Base-by-base conservation (phyloP, 2,797 vertebrate species). In the Australoheros facetus region DNA sequence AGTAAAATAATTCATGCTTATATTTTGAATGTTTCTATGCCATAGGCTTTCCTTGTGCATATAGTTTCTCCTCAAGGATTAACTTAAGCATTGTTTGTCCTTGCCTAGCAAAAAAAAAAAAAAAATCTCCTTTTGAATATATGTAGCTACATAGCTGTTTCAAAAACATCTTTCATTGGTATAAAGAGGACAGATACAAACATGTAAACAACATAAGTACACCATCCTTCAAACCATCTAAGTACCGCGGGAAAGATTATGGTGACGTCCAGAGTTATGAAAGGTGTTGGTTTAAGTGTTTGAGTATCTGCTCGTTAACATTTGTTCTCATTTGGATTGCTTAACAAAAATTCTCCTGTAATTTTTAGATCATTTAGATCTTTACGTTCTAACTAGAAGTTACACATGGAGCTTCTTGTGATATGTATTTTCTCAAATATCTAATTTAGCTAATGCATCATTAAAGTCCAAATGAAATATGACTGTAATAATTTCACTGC, bases 361-460 rank as follows among this genome's bases (percentile, higher is more conserved):
- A 56, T 82, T 73, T 76, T 37, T 11, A 66, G 39, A 45, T 66
- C 1, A 66, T 28, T 64, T 17, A 48, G 32, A 78, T 60, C 45
- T 75, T 74, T 16, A 64, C n/a, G 45, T 51, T 69, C 64, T 69
- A n/a, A 48, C 14, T 17, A 48, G 16, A 17, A 69, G 26, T 69
- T 69, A n/a, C 17, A 69, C n/a, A 11, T 8, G 45, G 45, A 32
- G 26, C 45, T 51, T 19, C 48, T 19, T 2, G 1, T 39, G 11
- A 32, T 69, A 51, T 69, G 45, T 4, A 0, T 30, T 69, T 69
- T 51, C 64, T 69, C 26, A 51, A 69, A 69, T 69, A n/a, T 69
- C 42, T 32, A n/a, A 88, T 92, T 92, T 85, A 89, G 88, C 82
- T 83, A 73, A 83, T 79, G 79, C 59, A 62, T 78, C 85, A 85